Base-by-base conservation (phyloP, 2,797 vertebrate genomes). In the Enteromius mattozi region DNA sequence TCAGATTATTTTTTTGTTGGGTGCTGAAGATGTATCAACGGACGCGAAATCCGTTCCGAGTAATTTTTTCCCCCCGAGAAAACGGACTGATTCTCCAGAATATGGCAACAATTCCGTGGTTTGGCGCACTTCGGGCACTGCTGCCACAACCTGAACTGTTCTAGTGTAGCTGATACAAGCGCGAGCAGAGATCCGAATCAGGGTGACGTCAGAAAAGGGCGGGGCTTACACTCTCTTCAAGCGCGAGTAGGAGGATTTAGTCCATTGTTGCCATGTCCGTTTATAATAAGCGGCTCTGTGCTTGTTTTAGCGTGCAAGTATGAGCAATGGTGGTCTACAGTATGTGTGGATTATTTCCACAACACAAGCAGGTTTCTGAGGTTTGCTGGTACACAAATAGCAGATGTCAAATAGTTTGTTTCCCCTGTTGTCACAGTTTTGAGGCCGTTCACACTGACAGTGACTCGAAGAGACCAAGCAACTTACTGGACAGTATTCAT, bases 131-230 rank as follows among this genome's bases (percentile, higher is more conserved):
- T 75, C 59, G 21, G 86, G 88, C 45, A 83, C 42, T 63, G 63
- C 79, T 61, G 45, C 76, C 86, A 80, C 82, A 80, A 86, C 82
- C 89, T 88, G 92, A 89, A 92, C 89, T 88, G 88, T 90, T 90
- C 59, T 88, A 88, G 89, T 85, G 91, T 33, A 89, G 85, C 91
- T 85, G 91, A 91, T 90, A 89, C 86, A 88, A 85, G 86, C 90
- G 83, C 84, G 88, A 91, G 89, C 87, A 90, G 89, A 89, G 91
- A 93, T 92, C 90, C 78, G 90, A 90, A 91, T 91, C 89, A 47
- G 78, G 86, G 86, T 95, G 93, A 95, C 94, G 94, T 92, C 70
- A 87, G 51, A 88, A 19, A n/a, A 19, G 88, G 92, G 93, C 91
- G 94, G 94, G 90, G 93, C 89, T 90, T 93, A 83, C 17, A 21